Conservation (phyloP, 2,113 vertebrate species). For the Cavia porcellus region DNA sequence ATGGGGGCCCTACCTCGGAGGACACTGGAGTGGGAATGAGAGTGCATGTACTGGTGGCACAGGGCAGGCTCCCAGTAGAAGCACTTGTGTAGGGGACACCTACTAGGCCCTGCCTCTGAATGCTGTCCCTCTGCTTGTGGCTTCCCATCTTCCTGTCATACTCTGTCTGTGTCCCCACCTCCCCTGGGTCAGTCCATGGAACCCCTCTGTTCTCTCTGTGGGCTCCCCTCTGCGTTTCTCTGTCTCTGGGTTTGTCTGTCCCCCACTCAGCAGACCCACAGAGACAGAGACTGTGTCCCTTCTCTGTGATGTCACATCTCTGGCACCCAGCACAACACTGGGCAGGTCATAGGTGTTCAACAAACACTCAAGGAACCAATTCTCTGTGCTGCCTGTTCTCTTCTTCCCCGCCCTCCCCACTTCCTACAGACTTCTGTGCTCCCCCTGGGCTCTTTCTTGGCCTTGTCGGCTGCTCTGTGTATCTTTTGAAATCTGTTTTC, state of each 20-base stretch:
- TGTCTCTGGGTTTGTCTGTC: background rate
- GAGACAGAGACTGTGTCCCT: background rate
- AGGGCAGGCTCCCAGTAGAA: background rate
- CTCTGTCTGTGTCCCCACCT: background rate
- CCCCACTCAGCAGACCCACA: background rate
- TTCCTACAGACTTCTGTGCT: background rate
- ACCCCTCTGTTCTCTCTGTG: background rate
- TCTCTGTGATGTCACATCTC: background rate
- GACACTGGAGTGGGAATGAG: background rate
- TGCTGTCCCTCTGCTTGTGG: accelerated
- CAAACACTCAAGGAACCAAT: background rate
- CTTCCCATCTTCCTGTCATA: background rate
- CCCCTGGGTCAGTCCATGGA: background rate
- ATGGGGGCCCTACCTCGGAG: background rate
- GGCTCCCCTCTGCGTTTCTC: background rate
- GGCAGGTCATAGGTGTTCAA: background rate
- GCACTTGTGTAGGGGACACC: background rate
- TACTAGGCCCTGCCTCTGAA: background rate
- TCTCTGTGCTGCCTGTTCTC: background rate
- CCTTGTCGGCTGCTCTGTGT: background rate
- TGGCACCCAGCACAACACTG: background rate
- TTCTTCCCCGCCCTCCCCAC: background rate
- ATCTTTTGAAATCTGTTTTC: background rate
- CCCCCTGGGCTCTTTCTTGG: too few relatives aligned
- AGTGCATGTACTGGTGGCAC: background rate